phyloP scores from a whole-genome alignment of 2,888 invertebrate genomes.

The Brenthis ino region DNA sequence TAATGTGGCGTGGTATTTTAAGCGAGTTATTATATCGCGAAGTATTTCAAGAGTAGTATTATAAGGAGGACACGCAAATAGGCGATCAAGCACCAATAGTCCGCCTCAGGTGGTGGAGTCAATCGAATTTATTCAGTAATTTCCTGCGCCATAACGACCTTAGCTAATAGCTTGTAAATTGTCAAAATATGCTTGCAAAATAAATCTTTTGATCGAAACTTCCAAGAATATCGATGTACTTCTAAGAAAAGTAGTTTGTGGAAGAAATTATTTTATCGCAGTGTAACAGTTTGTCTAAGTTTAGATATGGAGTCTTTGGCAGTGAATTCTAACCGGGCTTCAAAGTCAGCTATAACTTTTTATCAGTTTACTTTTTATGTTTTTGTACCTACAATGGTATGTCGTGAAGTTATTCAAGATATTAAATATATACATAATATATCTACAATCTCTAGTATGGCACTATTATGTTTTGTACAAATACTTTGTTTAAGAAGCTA shows the following conservation, averaged over 20 bases:
- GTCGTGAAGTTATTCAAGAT: no score
- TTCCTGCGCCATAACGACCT: slow-evolving; percentile 57
- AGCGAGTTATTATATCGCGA: slow-evolving; percentile 22
- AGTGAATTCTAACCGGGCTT: not conserved
- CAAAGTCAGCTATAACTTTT: slow-evolving; percentile 9
- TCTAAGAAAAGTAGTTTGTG: slow-evolving; percentile 6
- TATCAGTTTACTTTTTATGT: slow-evolving; percentile 3
- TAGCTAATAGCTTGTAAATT: slow-evolving; percentile 56
- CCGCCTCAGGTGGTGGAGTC: slow-evolving; percentile 56
- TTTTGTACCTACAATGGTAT: not conserved
- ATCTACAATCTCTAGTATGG: no score
- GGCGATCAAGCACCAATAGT: slow-evolving; percentile 66
- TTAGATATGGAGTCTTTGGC: slow-evolving; percentile 12
- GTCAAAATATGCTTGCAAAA: slow-evolving; percentile 55
- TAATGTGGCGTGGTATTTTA: slow-evolving; percentile 5
- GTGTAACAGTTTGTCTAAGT: slow-evolving; percentile 31
- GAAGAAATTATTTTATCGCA: slow-evolving; percentile 37
- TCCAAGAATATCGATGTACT: not conserved
- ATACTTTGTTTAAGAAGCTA: not conserved
- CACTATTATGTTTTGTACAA: not conserved
- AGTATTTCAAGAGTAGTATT: slow-evolving; percentile 39
- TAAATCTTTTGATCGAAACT: slow-evolving; percentile 7
- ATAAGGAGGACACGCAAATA: slow-evolving; percentile 62
- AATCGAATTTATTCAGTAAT: slow-evolving; percentile 77
- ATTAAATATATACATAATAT: no score